phyloP scores from a whole-genome alignment of 1,140 invertebrate species.

The Procambarus virginalis region DNA sequence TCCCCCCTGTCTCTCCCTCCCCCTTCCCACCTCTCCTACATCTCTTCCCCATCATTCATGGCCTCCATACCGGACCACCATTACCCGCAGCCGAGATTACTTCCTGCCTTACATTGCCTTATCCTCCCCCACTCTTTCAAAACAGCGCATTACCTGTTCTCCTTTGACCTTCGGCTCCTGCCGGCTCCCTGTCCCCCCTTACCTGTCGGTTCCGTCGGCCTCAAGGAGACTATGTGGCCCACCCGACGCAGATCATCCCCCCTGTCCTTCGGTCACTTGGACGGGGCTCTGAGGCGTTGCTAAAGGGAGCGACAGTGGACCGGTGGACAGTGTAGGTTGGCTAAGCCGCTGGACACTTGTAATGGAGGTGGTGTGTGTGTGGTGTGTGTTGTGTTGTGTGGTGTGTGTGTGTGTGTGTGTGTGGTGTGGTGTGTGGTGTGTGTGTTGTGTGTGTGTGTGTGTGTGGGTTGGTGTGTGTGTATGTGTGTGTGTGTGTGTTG shows the following conservation, averaged over 20 bases:
- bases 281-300: too few species aligned
- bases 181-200: not conserved
- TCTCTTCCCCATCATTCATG: too few species aligned
- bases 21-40: too few species aligned
- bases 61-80: not conserved
- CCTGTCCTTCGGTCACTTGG: not conserved
- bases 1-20: too few species aligned
- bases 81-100: not conserved
- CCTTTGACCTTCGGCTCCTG: conserved; percentile 2
- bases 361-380: not conserved
- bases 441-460: too few species aligned
- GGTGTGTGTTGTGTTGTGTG: not conserved
- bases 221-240: not conserved
- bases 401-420: too few species aligned
- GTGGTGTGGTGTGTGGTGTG: too few species aligned
- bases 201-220: not conserved
- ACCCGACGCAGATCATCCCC: not conserved
- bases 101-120: conserved; percentile 1
- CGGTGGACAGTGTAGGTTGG: not conserved
- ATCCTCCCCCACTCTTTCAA: conserved; percentile 1
- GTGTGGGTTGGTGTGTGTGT: too few species aligned
- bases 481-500: too few species aligned
- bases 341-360: not conserved
- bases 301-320: not conserved
- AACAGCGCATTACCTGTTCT: not conserved